Percentiles rank a stretch among this genome's conserved stretches.
These are phyloP conservation scores for Sphaerodactylus townsendi DNA, from an alignment of 2,113 vertebrate species.

Conservation along the genomic window DNA sequence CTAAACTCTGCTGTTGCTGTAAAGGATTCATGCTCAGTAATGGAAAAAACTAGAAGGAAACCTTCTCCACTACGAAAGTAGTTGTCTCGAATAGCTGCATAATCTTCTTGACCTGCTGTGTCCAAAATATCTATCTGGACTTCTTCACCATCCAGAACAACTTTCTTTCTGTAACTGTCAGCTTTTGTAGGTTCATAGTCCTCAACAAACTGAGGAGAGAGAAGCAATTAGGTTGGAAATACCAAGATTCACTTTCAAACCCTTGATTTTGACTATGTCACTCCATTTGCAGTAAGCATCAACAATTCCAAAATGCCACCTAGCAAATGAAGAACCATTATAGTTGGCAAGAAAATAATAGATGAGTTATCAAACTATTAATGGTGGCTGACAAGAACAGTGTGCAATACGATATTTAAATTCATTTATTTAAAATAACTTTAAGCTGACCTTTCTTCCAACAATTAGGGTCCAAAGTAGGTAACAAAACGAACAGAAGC, in stretches of 20 bases:
- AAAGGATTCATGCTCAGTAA: constrained; percentile 95
- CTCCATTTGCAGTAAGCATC: background rate
- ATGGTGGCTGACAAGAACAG: background rate
- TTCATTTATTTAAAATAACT: too few species aligned
- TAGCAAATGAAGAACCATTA: background rate
- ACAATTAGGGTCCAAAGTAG: too few species aligned
- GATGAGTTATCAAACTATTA: background rate
- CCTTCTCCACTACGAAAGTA: constrained; percentile 98
- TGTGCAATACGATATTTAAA: background rate
- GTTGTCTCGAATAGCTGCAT: constrained; percentile 97
- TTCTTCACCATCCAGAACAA: constrained; percentile 96
- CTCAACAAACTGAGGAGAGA: constrained; percentile 89
- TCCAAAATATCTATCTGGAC: constrained; percentile 96
- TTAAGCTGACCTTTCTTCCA: too few species aligned
- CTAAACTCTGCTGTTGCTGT: constrained; percentile 91
- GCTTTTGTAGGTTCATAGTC: constrained; percentile 99
- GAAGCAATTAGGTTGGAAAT: background rate
- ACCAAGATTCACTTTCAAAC: background rate
- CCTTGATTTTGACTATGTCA: background rate
- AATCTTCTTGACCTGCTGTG: constrained; percentile 93
- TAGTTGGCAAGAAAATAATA: background rate
- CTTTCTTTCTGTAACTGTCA: constrained; percentile 98
- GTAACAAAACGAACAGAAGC: too few species aligned
- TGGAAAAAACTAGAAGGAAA: constrained; percentile 95
- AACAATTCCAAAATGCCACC: too few species aligned